phyloP scores from a whole-genome alignment of 2,113 vertebrate genomes.

The Tiliqua scincoides region DNA sequence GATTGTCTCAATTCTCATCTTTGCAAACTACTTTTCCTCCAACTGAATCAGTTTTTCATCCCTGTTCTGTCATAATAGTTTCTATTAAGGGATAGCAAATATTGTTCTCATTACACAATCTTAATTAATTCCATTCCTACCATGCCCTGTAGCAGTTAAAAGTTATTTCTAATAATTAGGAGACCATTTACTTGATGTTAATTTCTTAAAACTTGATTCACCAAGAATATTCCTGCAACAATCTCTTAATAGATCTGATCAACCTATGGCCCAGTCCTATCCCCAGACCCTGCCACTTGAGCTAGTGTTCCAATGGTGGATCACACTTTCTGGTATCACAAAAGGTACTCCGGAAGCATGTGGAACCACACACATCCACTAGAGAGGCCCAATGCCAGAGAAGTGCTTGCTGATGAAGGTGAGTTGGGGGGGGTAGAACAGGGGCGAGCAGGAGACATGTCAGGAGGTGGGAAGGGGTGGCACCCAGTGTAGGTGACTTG shows the following conservation, averaged over 20 bases:
- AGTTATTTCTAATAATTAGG: slow-evolving; percentile 50
- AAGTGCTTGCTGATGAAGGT: too few species aligned
- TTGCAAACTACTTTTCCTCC: not conserved
- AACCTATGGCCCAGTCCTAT: too few species aligned
- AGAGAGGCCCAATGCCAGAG: too few species aligned
- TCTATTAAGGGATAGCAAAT: slow-evolving; percentile 4
- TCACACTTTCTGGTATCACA: too few species aligned
- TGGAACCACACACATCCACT: too few species aligned
- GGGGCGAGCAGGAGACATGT: too few species aligned
- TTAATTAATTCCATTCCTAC: slow-evolving; percentile 51
- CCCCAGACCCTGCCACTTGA: too few species aligned
- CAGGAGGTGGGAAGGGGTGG: too few species aligned
- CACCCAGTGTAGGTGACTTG: too few species aligned
- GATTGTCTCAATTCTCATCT: not conserved
- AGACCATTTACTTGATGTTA: slow-evolving; percentile 44
- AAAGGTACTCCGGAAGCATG: too few species aligned
- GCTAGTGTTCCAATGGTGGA: not conserved
- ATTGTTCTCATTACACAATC: slow-evolving; percentile 23
- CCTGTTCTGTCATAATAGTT: slow-evolving; percentile 14
- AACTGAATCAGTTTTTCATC: not conserved
- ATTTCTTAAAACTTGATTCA: slow-evolving; percentile 54
- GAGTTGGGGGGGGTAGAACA: too few species aligned
- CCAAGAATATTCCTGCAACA: slow-evolving; percentile 8
- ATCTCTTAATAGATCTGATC: not conserved
- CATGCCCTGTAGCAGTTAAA: slow-evolving; percentile 47